Evolutionary conservation across 2,113 vertebrate species (phyloP).

Genomic region (Poeciliopsis prolifica): DNA sequence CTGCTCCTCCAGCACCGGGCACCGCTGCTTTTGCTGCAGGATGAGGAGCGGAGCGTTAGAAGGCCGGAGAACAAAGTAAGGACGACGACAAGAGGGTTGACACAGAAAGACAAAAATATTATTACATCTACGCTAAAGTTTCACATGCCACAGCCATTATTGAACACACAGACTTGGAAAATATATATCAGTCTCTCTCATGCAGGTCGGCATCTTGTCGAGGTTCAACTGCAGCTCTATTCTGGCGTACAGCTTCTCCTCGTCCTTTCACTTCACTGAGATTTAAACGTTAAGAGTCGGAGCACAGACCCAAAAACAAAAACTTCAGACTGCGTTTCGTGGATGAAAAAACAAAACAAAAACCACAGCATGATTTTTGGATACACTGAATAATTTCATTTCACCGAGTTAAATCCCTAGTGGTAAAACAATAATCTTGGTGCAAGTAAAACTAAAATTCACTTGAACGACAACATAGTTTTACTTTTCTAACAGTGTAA

Average conservation of each 20-base stretch:
- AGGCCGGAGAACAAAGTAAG: slow-evolving; percentile 72
- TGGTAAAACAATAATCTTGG: neutral
- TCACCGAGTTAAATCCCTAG: neutral
- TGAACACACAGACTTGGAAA: neutral
- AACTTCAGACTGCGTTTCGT: too few species aligned
- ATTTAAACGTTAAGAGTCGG: neutral
- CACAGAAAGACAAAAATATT: slow-evolving; percentile 9
- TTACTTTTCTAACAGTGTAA: neutral
- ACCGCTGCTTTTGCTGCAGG: slow-evolving; percentile 97
- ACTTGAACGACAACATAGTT: neutral
- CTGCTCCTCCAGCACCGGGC: slow-evolving; percentile 98
- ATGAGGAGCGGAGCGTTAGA: slow-evolving; percentile 75
- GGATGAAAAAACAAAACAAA: neutral
- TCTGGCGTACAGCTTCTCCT: neutral
- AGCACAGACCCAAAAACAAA: too few species aligned
- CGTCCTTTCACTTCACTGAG: neutral
- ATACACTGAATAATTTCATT: neutral
- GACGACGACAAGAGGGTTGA: slow-evolving; percentile 21
- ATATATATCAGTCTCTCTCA: slow-evolving; percentile 12
- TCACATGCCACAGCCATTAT: neutral
- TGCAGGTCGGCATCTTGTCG: slow-evolving; percentile 37
- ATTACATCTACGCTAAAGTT: slow-evolving; percentile 15
- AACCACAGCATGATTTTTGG: neutral
- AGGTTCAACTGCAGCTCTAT: slow-evolving; percentile 2
- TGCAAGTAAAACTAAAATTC: neutral